A percentile compares a stretch with the other conserved stretches of the same genome.
These are phyloP conservation scores for Leptopilina syphax DNA, from an alignment of 2,888 invertebrate species.

Conservation along the genomic window DNA sequence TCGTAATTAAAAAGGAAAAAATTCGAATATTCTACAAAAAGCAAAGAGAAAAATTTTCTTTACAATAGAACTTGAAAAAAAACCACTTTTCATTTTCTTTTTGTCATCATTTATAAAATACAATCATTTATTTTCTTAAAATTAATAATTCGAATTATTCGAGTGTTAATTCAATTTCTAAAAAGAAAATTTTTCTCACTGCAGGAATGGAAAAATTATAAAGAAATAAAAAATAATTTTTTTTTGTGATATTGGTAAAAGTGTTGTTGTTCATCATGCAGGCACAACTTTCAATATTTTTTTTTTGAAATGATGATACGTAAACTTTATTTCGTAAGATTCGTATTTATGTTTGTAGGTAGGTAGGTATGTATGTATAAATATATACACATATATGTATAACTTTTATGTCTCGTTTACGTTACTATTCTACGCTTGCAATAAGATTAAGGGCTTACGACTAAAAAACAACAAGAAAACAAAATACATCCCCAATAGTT, in stretches of 20 bases:
- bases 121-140: no score
- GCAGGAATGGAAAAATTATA: no score
- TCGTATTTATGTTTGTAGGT: constrained; percentile 51
- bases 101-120: no score
- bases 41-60: no score
- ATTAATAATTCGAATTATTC: no score
- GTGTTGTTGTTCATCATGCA: constrained; percentile 46
- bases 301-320: constrained; percentile 61
- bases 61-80: no score
- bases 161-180: no score
- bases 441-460: constrained; percentile 49
- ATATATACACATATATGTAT: constrained; percentile 64
- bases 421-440: constrained; percentile 49
- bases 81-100: no score
- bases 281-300: constrained; percentile 51
- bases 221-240: no score
- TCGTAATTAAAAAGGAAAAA: no score
- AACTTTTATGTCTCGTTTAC: constrained; percentile 51
- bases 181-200: no score
- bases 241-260: constrained; percentile 22
- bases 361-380: constrained; percentile 61
- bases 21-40: no score
- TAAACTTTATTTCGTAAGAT: constrained; percentile 64
- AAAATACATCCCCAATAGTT: constrained; percentile 47
- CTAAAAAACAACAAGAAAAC: constrained; percentile 42